These are phyloP conservation scores for Centroberyx gerrardi DNA, from an alignment of 2,797 vertebrate species.

Conservation along the genomic window DNA sequence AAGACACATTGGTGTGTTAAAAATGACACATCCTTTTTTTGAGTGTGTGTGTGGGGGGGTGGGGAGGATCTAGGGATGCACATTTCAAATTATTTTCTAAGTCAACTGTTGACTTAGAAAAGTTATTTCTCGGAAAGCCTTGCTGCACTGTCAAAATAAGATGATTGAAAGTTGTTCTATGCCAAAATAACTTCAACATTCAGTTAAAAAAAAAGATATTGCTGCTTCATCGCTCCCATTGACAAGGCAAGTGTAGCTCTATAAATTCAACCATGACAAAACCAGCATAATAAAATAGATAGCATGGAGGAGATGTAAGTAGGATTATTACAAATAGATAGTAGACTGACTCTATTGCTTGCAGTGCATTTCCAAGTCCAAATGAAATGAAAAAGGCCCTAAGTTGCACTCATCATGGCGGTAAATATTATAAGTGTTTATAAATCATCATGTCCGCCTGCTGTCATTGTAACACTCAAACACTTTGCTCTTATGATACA, in stretches of 20 bases:
- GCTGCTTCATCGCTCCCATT: slow-evolving; percentile 16
- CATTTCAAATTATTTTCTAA: slow-evolving; percentile 19
- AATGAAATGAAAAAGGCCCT: neutral
- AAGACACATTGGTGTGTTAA: too few species aligned
- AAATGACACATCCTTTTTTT: too few species aligned
- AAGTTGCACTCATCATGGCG: neutral
- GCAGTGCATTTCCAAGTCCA: neutral
- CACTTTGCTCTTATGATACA: too few species aligned
- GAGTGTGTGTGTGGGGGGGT: neutral
- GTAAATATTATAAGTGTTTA: too few species aligned
- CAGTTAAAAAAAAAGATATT: slow-evolving; percentile 28
- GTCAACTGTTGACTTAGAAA: slow-evolving; percentile 28
- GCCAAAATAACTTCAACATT: slow-evolving; percentile 21
- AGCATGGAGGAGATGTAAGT: neutral
- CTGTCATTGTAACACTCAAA: too few species aligned
- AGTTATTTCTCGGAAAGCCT: slow-evolving; percentile 18
- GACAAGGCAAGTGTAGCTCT: slow-evolving; percentile 17
- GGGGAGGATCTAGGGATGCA: neutral
- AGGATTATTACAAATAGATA: neutral
- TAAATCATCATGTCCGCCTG: too few species aligned
- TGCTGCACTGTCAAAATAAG: slow-evolving; percentile 31
- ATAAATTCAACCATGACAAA: slow-evolving; percentile 9
- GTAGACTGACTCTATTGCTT: neutral
- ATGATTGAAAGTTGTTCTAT: slow-evolving; percentile 28
- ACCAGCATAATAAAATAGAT: neutral